These are phyloP conservation scores for Trichacis sp. DNA, from an alignment of 2,888 invertebrate species.

Conservation along the genomic window DNA sequence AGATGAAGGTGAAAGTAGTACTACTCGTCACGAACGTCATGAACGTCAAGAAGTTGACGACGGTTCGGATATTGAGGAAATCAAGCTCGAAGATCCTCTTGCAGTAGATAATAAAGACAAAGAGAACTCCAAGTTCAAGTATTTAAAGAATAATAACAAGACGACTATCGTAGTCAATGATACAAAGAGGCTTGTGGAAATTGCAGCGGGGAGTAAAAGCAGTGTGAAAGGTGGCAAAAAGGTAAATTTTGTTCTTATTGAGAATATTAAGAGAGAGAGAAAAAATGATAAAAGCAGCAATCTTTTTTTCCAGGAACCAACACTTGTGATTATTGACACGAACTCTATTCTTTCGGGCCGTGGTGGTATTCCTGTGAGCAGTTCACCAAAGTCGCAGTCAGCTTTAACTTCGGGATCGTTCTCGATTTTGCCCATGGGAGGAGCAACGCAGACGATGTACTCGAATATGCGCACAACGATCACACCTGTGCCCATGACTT, in stretches of 20 bases:
- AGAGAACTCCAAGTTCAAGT: constrained; percentile 62
- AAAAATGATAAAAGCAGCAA: too few species aligned
- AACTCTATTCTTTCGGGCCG: constrained; percentile 78
- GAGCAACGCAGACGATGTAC: constrained; percentile 76
- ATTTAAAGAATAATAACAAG: constrained; percentile 59
- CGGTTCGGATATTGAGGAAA: constrained; percentile 77
- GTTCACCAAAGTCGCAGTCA: constrained; percentile 46
- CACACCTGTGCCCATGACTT: constrained; percentile 71
- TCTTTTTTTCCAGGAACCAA: constrained; percentile 73
- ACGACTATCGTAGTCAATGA: constrained; percentile 78
- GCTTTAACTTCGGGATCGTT: constrained; percentile 63
- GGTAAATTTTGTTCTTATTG: too few species aligned
- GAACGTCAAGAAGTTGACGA: constrained; percentile 70
- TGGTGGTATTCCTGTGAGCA: constrained; percentile 71
- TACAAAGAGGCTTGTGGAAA: constrained; percentile 78
- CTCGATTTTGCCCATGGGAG: constrained; percentile 70
- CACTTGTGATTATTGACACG: constrained; percentile 83
- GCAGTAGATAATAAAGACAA: constrained; percentile 68
- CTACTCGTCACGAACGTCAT: background rate
- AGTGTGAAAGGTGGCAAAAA: constrained; percentile 16
- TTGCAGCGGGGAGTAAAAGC: constrained; percentile 74
- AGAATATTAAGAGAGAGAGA: too few species aligned
- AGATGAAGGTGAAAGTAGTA: constrained; percentile 45
- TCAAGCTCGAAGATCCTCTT: constrained; percentile 73
- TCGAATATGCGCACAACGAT: constrained; percentile 74